A percentile compares a stretch with the other conserved stretches of the same genome.
phyloP scores from a whole-genome alignment of 1,140 invertebrate genomes.

The Hormaphis cornu region DNA sequence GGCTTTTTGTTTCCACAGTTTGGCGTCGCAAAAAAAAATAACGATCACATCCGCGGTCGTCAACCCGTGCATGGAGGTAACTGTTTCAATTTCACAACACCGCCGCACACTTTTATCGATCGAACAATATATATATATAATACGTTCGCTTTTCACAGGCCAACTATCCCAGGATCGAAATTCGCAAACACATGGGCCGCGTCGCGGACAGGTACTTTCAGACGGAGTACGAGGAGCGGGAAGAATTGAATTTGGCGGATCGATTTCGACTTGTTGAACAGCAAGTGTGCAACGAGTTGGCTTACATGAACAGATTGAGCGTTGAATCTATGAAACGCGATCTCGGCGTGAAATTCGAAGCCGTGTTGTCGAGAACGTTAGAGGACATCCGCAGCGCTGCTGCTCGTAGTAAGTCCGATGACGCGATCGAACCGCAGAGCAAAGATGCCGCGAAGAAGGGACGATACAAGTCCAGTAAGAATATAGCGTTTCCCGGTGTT shows the following conservation, averaged over 20 bases:
- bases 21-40: background rate
- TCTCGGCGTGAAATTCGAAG: background rate
- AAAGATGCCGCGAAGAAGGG: background rate
- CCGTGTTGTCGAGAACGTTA: background rate
- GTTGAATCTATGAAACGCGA: background rate
- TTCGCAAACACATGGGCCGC: slow-evolving; percentile 4
- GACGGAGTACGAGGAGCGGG: background rate
- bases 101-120: too few relatives aligned
- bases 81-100: background rate
- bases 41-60: background rate
- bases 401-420: background rate
- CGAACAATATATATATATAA: background rate
- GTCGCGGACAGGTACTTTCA: background rate
- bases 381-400: background rate
- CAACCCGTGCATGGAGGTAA: slow-evolving; percentile 1
- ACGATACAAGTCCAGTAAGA: background rate
- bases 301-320: slow-evolving; percentile 9
- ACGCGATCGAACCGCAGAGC: background rate
- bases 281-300: background rate
- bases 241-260: background rate
- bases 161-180: background rate
- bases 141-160: slow-evolving; percentile 1
- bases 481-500: background rate
- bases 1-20: background rate
- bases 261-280: background rate